Percentiles rank a stretch among this genome's conserved stretches.
These are phyloP conservation scores for Heliconius cydno DNA, from an alignment of 2,888 invertebrate species.

Conservation along the genomic window DNA sequence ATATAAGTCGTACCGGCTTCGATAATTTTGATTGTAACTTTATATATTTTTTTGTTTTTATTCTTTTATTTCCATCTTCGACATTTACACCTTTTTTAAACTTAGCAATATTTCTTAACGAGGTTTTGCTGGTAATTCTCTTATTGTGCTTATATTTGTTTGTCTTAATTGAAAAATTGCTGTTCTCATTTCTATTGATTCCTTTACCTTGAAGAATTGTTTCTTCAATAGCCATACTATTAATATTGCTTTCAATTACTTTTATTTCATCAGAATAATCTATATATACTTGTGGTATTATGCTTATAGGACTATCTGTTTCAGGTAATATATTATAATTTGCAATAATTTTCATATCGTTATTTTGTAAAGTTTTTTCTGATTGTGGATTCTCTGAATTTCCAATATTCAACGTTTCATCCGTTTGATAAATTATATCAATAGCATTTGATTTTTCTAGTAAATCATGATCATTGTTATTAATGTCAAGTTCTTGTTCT, in stretches of 20 bases:
- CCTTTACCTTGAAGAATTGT: background rate
- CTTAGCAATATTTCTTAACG: constrained; percentile 16
- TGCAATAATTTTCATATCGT: background rate
- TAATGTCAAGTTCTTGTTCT: constrained; percentile 3
- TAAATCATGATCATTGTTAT: background rate
- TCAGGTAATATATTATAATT: constrained; percentile 10
- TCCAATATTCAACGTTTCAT: background rate
- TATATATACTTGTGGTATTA: background rate
- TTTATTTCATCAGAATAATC: background rate
- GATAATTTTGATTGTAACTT: constrained; percentile 52
- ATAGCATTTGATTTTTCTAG: background rate
- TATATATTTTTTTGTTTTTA: constrained; percentile 48
- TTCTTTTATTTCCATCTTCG: constrained; percentile 45
- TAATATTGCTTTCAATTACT: background rate
- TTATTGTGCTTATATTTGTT: constrained; percentile 44
- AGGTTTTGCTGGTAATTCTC: constrained; percentile 47
- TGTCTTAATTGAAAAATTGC: background rate
- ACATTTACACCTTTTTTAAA: constrained; percentile 33
- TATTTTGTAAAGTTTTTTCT: background rate
- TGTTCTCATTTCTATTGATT: background rate
- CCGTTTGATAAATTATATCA: constrained; percentile 14
- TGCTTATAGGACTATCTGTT: background rate
- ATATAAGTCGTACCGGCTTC: constrained; percentile 57
- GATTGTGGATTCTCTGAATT: too few species aligned
- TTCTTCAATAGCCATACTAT: background rate